Base-by-base conservation (phyloP, 2,797 vertebrate genomes). In the Gobio occitaniae region DNA sequence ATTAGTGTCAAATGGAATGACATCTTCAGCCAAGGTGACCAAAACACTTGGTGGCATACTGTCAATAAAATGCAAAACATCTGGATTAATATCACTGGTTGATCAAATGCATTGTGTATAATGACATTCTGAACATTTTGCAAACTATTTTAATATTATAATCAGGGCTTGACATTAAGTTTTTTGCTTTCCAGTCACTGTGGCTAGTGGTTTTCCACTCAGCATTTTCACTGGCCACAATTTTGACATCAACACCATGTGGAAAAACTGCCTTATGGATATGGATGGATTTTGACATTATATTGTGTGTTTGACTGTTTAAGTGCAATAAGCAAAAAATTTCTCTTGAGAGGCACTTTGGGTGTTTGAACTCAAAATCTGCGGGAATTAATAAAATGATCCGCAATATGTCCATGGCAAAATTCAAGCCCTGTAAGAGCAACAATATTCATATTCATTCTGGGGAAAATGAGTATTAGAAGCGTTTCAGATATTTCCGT, bases 1-100 rank as follows among this genome's bases (percentile, higher is more conserved):
- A 16, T 77, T 88, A 44, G 91, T 92, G 86, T 88, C 47, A 80
- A 89, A 74, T 0, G 92, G 92, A 79, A 82, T 85, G 76, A 89
- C 10, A 25, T 93, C 86, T n/a, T 92, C 86, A 82, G 89, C 84
- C 2, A 91, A 91, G 74, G 86, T 82, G 32, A 86, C 87, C 86
- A 91, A 38, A 2, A 82, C 41, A 15, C 70, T 66, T 12, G 80
- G 16, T 54, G 88, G 88, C 71, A 61, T 78, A 15, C 90, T 93
- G 87, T 88, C 50, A 87, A 77, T 87, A 74, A 66, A 81, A 63
- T 36, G 72, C 75, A 50, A 77, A 65, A 44, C 13, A 48, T 19
- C 38, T 6, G 11, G 8, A 63, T 65, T 65, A 21, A 13, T 5
- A 19, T 19, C 11, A 1, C 3, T 6, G 41, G 13, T 25, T 41